A percentile compares a stretch with the other conserved stretches of the same genome.
phyloP scores from a whole-genome alignment of 2,797 vertebrate species.

The Crenichthys baileyi region DNA sequence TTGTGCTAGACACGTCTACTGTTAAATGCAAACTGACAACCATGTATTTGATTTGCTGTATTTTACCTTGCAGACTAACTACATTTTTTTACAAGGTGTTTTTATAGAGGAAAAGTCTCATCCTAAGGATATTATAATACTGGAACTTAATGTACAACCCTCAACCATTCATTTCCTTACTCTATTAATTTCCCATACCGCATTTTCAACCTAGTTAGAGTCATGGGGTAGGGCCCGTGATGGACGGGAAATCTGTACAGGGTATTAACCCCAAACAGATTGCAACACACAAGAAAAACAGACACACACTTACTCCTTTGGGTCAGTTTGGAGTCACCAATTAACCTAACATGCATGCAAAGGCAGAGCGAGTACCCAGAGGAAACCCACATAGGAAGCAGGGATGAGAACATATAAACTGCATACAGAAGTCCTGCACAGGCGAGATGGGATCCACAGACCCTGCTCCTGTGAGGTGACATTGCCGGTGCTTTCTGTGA shows the following conservation, averaged over 20 bases:
- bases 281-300: constrained; percentile 5
- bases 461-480: background rate
- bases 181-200: background rate
- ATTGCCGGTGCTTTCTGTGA: background rate
- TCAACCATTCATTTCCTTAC: background rate
- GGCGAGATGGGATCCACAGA: constrained; percentile 2
- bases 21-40: too few species aligned
- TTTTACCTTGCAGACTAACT: too few species aligned
- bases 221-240: background rate
- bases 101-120: background rate
- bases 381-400: background rate
- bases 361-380: constrained; percentile 1
- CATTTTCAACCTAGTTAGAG: background rate
- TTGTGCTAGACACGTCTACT: background rate
- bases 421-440: background rate
- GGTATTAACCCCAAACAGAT: background rate
- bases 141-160: background rate
- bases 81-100: too few species aligned
- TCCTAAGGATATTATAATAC: background rate
- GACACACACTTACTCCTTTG: background rate
- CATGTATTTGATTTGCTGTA: too few species aligned
- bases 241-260: background rate
- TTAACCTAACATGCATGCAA: constrained; percentile 10
- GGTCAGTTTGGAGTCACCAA: constrained; percentile 8
- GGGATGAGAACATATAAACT: background rate